Base-by-base conservation (phyloP, 2,888 invertebrate species). In the Drymonia ruficornis region DNA sequence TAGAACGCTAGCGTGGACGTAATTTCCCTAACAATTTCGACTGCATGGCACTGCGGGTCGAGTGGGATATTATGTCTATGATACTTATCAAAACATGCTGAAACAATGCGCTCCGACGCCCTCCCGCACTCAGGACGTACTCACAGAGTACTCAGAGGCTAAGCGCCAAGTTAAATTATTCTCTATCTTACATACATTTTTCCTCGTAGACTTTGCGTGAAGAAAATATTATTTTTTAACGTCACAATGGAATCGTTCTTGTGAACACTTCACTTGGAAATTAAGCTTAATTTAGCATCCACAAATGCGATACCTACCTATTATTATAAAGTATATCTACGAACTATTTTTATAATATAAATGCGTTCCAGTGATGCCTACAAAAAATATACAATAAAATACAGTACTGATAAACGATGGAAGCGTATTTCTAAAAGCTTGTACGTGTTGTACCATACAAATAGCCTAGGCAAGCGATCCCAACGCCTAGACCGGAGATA, bases 31-130 rank as follows among this genome's bases (percentile, higher is more conserved):
- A 43, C 60, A 65, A 70, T 66, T 65, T 66, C 56, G 53, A 53
- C 58, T 61, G 53, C 61, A 56, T 47, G 48, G 46, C 53, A 53
- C 57, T 61, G 50, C 49, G 43, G n/a, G 44, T 16, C 15, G 55
- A 28, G 29, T 56, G 53, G 49, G 46, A 58, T 55, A 65, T 68
- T 63, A 66, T 55, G 61, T 53, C 61, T 56, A 67, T 64, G 71
- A 70, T 71, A 66, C 70, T 69, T 68, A 66, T 72, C 72, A 72
- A 44, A 73, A 69, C 69, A 67, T 65, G 55, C 58, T 62, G 55
- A 55, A 70, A 74, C 73, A 72, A 73, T 75, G 68, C 69, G 56
- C 58, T 56, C 69, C 53, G 59, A 54, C 49, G 48, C 42, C 13
- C 74, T 64, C 28, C 11, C 28, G 28, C 45, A 2, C 28, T 28